These are phyloP conservation scores for Netelia virgata DNA, from an alignment of 2,888 invertebrate genomes.

Conservation along the genomic window DNA sequence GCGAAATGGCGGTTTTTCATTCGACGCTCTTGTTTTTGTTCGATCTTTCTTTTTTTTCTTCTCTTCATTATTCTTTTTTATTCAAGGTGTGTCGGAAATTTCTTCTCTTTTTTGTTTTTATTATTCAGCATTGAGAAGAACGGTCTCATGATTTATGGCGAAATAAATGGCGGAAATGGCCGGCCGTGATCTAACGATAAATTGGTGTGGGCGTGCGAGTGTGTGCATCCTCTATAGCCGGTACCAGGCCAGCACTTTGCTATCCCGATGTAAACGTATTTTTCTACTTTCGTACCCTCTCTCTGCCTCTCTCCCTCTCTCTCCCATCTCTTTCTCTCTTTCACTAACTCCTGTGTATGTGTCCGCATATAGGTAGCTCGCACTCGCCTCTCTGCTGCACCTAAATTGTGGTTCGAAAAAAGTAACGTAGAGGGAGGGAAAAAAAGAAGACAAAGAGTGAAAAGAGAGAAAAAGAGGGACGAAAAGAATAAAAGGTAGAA, in stretches of 20 bases:
- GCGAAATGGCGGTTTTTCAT: conserved; percentile 42
- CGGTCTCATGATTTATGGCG: conserved; percentile 47
- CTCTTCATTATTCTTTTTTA: conserved; percentile 42
- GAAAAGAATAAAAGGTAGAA: conserved; percentile 63
- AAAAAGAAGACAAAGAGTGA: neutral
- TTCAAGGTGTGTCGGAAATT: conserved; percentile 9
- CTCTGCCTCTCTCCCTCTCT: neutral
- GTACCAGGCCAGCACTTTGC: conserved; percentile 4
- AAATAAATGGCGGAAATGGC: conserved; percentile 57
- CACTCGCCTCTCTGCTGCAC: conserved; percentile 23
- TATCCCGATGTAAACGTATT: conserved; percentile 42
- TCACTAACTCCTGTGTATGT: conserved; percentile 13
- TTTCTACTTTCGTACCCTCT: conserved; percentile 58
- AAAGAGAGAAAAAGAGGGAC: conserved; percentile 24
- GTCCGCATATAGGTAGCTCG: neutral
- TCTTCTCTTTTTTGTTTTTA: conserved; percentile 19
- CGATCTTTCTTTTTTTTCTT: too few relatives aligned
- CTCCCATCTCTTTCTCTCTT: too few relatives aligned
- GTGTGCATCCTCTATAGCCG: neutral
- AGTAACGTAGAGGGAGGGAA: conserved; percentile 28
- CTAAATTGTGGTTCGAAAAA: conserved; percentile 57
- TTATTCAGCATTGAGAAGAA: conserved; percentile 9
- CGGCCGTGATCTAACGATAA: conserved; percentile 59
- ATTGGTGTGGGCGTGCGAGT: conserved; percentile 30
- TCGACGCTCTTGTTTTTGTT: conserved; percentile 28